Percentiles rank a stretch among this genome's conserved stretches.
Conservation (phyloP, 2,113 vertebrate species). For the Saccopteryx leptura region DNA sequence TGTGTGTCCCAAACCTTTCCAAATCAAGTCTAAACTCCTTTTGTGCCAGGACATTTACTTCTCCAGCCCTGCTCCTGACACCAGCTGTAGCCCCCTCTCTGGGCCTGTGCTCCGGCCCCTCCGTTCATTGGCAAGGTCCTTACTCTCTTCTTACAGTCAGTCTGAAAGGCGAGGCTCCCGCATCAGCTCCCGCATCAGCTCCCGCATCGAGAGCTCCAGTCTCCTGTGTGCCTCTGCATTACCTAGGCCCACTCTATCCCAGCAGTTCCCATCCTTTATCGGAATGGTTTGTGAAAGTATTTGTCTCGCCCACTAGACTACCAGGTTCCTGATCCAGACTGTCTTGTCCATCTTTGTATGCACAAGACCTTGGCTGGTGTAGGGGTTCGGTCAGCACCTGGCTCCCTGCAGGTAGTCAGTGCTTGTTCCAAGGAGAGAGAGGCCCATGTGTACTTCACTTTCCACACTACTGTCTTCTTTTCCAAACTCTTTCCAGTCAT, state of each 20-base stretch:
- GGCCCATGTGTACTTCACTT: not conserved
- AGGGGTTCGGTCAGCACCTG: not conserved
- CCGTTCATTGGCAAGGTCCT: not conserved
- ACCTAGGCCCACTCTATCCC: too few relatives aligned
- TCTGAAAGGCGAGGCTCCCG: not conserved
- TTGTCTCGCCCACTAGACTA: not conserved
- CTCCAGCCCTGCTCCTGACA: not conserved
- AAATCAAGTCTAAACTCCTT: not conserved
- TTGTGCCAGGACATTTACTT: not conserved
- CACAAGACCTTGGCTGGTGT: not conserved
- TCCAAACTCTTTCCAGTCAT: not conserved
- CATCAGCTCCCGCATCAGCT: too few relatives aligned
- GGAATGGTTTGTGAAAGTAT: not conserved
- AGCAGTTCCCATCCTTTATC: not conserved
- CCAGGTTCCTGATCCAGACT: not conserved
- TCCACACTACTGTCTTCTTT: not conserved
- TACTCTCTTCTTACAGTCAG: not conserved
- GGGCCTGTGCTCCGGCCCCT: not conserved
- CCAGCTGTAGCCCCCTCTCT: fast-evolving
- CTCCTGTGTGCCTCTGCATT: not conserved
- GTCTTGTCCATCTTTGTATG: not conserved
- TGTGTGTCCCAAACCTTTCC: not conserved
- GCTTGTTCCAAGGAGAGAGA: not conserved
- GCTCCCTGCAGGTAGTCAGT: not conserved
- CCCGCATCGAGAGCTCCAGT: too few relatives aligned